Percentiles rank a stretch among this genome's conserved stretches.
These are phyloP conservation scores for Paramacrobiotus metropolitanus DNA, from an alignment of 1,140 invertebrate species.

Conservation along the genomic window DNA sequence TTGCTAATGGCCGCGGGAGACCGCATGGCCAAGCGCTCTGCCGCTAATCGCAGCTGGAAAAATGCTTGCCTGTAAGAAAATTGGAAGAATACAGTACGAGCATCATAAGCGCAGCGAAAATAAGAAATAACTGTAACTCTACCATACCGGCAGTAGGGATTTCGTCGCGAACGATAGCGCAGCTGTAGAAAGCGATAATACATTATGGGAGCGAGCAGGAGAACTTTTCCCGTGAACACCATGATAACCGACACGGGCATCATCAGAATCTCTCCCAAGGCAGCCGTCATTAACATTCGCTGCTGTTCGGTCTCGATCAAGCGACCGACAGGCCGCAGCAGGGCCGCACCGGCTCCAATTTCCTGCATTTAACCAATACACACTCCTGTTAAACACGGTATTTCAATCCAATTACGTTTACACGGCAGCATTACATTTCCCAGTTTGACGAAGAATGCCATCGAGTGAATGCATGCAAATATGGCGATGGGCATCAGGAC, in stretches of 20 bases:
- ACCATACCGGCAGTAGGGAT: slow-evolving; percentile 52
- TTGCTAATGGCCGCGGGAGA: not conserved
- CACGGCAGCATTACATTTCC: not conserved
- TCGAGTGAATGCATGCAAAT: not conserved
- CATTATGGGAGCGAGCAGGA: slow-evolving; percentile 50
- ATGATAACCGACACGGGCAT: not conserved
- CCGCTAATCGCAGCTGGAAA: not conserved
- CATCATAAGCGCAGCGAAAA: no score
- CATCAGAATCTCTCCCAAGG: not conserved
- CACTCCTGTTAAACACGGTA: no score
- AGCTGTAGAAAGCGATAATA: slow-evolving; percentile 81
- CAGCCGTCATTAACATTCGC: not conserved
- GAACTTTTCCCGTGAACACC: not conserved
- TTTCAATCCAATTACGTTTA: no score
- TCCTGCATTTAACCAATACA: no score
- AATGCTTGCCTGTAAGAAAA: not conserved
- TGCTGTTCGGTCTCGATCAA: slow-evolving; percentile 1
- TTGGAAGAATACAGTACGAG: no score
- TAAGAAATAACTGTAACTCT: not conserved
- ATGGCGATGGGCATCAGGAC: not conserved
- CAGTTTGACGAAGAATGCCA: slow-evolving; percentile 2
- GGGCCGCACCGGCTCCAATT: not conserved
- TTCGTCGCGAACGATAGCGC: slow-evolving; percentile 67
- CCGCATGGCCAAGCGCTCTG: not conserved
- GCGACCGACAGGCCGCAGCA: not conserved